A percentile compares a stretch with the other conserved stretches of the same genome.
These are phyloP conservation scores for Hypsibius dujardini DNA, from an alignment of 1,140 invertebrate genomes.

Conservation along the genomic window DNA sequence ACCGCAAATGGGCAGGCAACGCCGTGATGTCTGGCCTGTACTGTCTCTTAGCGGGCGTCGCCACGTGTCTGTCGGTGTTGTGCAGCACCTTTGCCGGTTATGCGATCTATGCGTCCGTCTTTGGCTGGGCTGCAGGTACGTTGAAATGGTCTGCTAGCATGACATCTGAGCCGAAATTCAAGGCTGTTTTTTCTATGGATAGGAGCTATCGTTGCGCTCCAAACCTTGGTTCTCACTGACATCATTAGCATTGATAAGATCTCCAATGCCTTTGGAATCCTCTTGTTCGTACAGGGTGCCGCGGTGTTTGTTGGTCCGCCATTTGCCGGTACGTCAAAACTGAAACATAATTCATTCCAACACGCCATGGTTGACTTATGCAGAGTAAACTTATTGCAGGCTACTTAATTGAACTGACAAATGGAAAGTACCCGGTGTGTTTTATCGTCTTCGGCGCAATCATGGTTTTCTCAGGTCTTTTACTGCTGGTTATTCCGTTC, in stretches of 20 bases:
- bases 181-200: neutral
- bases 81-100: neutral
- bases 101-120: neutral
- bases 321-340: neutral
- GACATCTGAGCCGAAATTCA: neutral
- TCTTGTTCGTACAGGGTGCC: slow-evolving; percentile 5
- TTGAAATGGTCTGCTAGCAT: neutral
- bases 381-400: neutral
- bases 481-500: neutral
- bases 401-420: neutral
- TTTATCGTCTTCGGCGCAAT: neutral
- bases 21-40: neutral
- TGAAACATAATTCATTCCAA: neutral
- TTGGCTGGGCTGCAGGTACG: neutral
- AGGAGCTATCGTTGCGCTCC: too few relatives aligned
- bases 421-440: neutral
- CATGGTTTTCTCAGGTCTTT: neutral
- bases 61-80: neutral
- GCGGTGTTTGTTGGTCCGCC: slow-evolving; percentile 1
- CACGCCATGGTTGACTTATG: neutral
- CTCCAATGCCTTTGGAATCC: neutral
- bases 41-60: neutral
- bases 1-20: neutral
- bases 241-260: slow-evolving; percentile 5
- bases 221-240: neutral